Percentiles rank a stretch among this genome's conserved stretches.
These are phyloP conservation scores for Cryptoblepharus egeriae DNA, from an alignment of 2,797 vertebrate species.

Conservation along the genomic window DNA sequence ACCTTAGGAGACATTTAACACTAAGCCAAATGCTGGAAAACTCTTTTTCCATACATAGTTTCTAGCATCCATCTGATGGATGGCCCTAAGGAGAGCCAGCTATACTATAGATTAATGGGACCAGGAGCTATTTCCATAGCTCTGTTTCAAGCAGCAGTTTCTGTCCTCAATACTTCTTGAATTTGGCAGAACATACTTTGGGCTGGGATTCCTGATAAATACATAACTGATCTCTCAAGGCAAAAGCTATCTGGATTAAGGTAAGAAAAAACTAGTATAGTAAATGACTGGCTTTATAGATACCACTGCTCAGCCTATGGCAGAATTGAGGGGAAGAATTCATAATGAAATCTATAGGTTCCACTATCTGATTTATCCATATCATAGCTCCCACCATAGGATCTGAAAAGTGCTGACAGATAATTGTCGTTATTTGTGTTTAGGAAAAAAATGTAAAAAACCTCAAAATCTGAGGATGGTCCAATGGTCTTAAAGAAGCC, in stretches of 20 bases:
- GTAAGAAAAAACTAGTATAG: background rate
- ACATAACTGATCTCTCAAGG: background rate
- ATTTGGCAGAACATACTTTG: constrained; percentile 17
- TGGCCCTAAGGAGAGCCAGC: background rate
- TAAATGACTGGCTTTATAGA: constrained; percentile 5
- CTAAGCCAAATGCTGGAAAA: background rate
- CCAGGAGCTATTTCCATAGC: background rate
- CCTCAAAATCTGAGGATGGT: too few species aligned
- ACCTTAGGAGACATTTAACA: background rate
- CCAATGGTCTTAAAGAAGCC: too few species aligned
- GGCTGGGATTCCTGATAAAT: constrained; percentile 12
- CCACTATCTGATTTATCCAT: too few species aligned
- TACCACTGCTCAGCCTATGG: background rate
- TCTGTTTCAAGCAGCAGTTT: constrained; percentile 13
- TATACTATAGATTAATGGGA: background rate
- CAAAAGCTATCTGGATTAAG: constrained; percentile 3
- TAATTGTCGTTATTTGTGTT: background rate
- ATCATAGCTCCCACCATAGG: too few species aligned
- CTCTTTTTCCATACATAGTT: background rate
- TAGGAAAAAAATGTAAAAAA: background rate
- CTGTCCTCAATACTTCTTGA: background rate
- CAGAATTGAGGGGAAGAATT: too few species aligned
- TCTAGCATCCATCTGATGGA: constrained; percentile 1
- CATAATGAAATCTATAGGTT: too few species aligned
- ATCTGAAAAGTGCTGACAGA: background rate